Conservation (phyloP, 2,888 invertebrate genomes). For the Andrena fulva region DNA sequence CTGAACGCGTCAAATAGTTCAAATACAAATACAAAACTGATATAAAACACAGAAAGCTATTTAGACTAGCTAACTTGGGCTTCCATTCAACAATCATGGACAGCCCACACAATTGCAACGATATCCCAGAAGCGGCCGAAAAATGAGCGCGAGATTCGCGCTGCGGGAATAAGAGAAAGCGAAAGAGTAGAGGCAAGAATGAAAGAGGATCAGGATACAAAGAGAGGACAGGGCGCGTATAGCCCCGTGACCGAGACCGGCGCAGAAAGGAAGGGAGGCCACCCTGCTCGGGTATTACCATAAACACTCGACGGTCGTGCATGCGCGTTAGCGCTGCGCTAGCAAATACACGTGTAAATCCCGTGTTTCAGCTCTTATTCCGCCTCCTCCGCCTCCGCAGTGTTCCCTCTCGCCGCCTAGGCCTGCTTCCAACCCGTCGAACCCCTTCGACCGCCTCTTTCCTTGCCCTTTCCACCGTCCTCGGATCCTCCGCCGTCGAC, state of each 20-base stretch:
- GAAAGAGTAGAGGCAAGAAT: not conserved
- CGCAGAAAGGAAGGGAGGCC: constrained; percentile 72
- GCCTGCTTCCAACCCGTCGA: constrained; percentile 16
- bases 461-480: constrained; percentile 45
- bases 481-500: constrained; percentile 33
- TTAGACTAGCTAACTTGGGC: no score
- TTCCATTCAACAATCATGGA: no score
- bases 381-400: constrained; percentile 54
- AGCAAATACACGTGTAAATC: constrained; percentile 81
- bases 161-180: not conserved
- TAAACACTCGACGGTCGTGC: constrained; percentile 77
- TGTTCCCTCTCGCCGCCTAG: constrained; percentile 19
- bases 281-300: constrained; percentile 79
- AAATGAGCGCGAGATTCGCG: not conserved
- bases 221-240: constrained; percentile 43
- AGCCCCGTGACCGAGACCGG: constrained; percentile 63
- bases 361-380: constrained; percentile 79
- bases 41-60: no score
- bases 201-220: constrained; percentile 36
- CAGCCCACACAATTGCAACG: no score
- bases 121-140: not conserved
- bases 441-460: constrained; percentile 26
- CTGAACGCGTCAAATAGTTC: no score
- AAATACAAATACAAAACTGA: no score
- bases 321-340: constrained; percentile 69